Evolutionary conservation across 2,888 invertebrate genomes (phyloP).

Genomic region (Osmoderma eremita): DNA sequence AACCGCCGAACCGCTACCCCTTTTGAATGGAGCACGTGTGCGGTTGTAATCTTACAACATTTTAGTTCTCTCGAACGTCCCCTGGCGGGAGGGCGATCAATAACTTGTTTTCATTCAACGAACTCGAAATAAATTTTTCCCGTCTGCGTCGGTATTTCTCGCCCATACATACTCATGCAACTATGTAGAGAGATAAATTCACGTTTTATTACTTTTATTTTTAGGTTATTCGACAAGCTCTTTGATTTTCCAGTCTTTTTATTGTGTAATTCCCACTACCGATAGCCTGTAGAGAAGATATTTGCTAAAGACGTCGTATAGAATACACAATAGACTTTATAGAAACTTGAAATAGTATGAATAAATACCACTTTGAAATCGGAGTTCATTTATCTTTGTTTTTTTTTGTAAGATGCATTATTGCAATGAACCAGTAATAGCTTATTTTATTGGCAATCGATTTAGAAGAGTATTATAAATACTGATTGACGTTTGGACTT

Average conservation of each 20-base stretch:
- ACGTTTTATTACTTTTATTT: conserved; percentile 20
- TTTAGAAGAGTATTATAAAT: too few species aligned
- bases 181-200: conserved; percentile 15
- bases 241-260: conserved; percentile 18
- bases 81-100: conserved; percentile 29
- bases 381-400: too few species aligned
- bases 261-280: conserved; percentile 2
- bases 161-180: neutral
- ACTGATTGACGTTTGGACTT: too few species aligned
- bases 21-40: conserved; percentile 37
- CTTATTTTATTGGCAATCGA: too few species aligned
- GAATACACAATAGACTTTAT: too few species aligned
- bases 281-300: neutral
- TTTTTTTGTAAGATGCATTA: too few species aligned
- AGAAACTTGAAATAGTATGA: too few species aligned
- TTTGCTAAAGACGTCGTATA: neutral
- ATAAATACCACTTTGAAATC: too few species aligned
- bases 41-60: conserved; percentile 38
- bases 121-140: conserved; percentile 35
- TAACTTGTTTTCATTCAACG: conserved; percentile 37
- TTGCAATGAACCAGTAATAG: too few species aligned
- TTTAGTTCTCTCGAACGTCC: conserved; percentile 31
- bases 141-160: conserved; percentile 28
- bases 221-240: conserved; percentile 14
- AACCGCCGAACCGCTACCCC: conserved; percentile 26